Base-by-base conservation (phyloP, 2,888 invertebrate genomes). In the Punctoribates punctum region DNA sequence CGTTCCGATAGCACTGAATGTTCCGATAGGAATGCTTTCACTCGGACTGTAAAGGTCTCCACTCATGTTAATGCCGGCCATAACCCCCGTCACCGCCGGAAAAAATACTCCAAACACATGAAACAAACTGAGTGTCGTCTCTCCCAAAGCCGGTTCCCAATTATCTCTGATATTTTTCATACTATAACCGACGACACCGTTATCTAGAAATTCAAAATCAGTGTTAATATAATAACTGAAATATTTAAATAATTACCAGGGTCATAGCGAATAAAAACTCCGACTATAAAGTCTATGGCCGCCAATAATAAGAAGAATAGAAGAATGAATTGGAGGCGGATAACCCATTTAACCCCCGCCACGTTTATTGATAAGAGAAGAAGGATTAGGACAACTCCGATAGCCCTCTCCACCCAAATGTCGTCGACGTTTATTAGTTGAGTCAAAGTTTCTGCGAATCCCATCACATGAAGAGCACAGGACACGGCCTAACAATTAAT, bases 61-160 rank as follows among this genome's bases (percentile, higher is more conserved):
- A 83, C 96, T 95, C 97, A 98, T 98, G 83, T 98, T 98, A 81
- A 98, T 96, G 46, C 98, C 98, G 8, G 97, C 94, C 80, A 98
- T 86, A 79, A 98, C 93, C 20, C 98, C 98, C 70, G 97, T 96
- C 34, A 97, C 93, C 0, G 97, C 96, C 17, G 97, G 96, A 84
- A 98, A 98, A 85, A 97, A 97, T 1, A 98, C 93, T 42, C 97
- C 97, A 85, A 97, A 96, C 57, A 96, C 94, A 73, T 91, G 92
- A 85, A 97, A 97, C 92, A 96, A 97, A 78, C 90, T 91, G 13
- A 51, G 8, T 82, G 95, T 91, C 11, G 89, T 90, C 75, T 90
- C 88, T 74, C 88, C 87, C 85, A 93, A 96, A 74, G 88, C 86
- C 0, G 94, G 88, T 86, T 90, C 91, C 60, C 92, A 89, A 83